A percentile compares a stretch with the other conserved stretches of the same genome.
Evolutionary conservation across 2,113 vertebrate species (phyloP).

Genomic region (Galbula dea): DNA sequence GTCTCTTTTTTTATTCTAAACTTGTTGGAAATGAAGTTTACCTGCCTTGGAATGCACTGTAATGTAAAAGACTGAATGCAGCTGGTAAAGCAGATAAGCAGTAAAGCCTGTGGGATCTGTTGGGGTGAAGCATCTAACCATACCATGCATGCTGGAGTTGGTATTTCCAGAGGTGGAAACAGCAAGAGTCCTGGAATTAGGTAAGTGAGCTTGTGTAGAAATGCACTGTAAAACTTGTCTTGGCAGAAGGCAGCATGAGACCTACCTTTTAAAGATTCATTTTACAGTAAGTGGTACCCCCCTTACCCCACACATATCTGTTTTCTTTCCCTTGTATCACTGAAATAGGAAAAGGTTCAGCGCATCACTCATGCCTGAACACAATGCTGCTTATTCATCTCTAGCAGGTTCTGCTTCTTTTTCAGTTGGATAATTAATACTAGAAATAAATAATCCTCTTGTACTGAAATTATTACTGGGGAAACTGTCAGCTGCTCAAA

Average conservation of each 20-base stretch:
- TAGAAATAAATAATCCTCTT: neutral
- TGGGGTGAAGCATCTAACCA: neutral
- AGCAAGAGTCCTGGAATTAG: neutral
- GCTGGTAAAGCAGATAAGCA: neutral
- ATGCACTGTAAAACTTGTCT: neutral
- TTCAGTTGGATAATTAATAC: neutral
- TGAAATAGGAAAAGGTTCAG: neutral
- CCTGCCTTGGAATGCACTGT: neutral
- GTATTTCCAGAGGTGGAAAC: neutral
- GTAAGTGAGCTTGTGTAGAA: neutral
- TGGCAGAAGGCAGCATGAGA: neutral
- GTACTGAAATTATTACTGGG: neutral
- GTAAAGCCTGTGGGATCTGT: neutral
- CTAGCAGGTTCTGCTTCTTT: neutral
- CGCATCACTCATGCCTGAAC: neutral
- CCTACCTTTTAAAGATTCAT: neutral
- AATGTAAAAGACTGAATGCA: neutral
- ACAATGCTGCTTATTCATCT: neutral
- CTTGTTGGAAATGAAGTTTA: neutral
- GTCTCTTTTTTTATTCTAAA: neutral
- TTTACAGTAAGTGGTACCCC: neutral
- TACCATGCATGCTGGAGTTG: neutral
- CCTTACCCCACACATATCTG: neutral
- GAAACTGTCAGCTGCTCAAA: neutral
- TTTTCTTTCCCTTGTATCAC: neutral